These are phyloP conservation scores for Margarornis squamiger DNA, from an alignment of 2,797 vertebrate species.

Conservation along the genomic window DNA sequence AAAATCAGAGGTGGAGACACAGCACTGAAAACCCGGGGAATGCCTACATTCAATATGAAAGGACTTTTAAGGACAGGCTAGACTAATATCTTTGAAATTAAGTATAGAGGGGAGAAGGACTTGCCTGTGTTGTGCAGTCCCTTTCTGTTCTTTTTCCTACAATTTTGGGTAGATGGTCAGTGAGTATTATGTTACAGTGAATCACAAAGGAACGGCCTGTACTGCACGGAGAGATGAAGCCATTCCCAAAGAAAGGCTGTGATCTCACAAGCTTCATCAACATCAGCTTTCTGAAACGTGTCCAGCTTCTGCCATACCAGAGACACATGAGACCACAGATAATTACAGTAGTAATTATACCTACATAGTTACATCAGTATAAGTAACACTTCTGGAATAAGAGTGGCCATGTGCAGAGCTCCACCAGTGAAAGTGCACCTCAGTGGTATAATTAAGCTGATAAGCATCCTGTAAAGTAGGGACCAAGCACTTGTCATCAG, in stretches of 20 bases:
- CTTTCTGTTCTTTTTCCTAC: background rate
- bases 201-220: constrained; percentile 38
- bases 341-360: constrained; percentile 49
- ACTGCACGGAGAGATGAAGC: background rate
- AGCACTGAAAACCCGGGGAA: background rate
- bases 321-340: constrained; percentile 36
- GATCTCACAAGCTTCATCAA: constrained; percentile 41
- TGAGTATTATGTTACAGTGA: background rate
- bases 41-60: background rate
- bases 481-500: background rate
- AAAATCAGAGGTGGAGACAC: background rate
- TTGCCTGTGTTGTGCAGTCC: background rate
- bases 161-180: background rate
- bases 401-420: background rate
- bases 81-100: background rate
- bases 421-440: constrained; percentile 46
- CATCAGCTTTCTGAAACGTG: constrained; percentile 44
- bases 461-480: constrained; percentile 8
- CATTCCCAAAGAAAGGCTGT: constrained; percentile 32
- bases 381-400: constrained; percentile 30
- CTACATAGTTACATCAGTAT: constrained; percentile 26
- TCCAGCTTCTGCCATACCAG: constrained; percentile 26
- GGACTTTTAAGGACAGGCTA: background rate
- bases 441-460: constrained; percentile 42
- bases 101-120: background rate